Base-by-base conservation (phyloP, 2,888 invertebrate species). In the Phyllotreta cruciferae region DNA sequence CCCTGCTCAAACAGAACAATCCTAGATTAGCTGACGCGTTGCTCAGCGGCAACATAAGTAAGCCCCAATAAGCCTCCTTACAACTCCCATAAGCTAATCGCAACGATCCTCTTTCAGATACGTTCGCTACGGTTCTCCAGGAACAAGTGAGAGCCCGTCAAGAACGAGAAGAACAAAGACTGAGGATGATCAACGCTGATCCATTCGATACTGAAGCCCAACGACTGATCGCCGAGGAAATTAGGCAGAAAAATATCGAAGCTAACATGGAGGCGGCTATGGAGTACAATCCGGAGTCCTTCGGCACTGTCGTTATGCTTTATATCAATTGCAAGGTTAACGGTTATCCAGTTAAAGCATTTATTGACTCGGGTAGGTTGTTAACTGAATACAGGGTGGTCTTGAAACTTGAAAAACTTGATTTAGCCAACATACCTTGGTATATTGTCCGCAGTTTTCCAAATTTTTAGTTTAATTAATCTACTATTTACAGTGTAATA, bases 181-280 rank as follows among this genome's bases (percentile, higher is more conserved):
- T 94, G 57, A 88, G 93, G 75, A 92, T 98, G 89, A 87, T 97
- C 83, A 91, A 90, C 74, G 94, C 96, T 0, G 93, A 97, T 84
- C 97, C 97, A 0, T 97, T 98, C 79, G 96, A 97, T 81, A 91
- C 94, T 0, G 96, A 96, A 80, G 94, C 96, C 0, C 98, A 98
- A 81, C 86, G 92, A 66, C 86, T 96, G 76, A 98, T 98, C 71
- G 97, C 96, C 3, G 96, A 97, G 79, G 96, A 97, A 82, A 98
- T 98, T 68, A 86, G 92, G 73, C 94, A 92, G 77, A 93, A 96
- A 79, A 98, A 98, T 81, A 96, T 98, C 67, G 95, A 98, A 81
- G 94, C 95, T 0, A 98, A 98, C 77, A 98, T 98, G 97, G 96
- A 98, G 79, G 95, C 96, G 0, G 98, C 98, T 0, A 96, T 98